Conservation (phyloP, 2,113 vertebrate genomes). For the Monopterus albus region DNA sequence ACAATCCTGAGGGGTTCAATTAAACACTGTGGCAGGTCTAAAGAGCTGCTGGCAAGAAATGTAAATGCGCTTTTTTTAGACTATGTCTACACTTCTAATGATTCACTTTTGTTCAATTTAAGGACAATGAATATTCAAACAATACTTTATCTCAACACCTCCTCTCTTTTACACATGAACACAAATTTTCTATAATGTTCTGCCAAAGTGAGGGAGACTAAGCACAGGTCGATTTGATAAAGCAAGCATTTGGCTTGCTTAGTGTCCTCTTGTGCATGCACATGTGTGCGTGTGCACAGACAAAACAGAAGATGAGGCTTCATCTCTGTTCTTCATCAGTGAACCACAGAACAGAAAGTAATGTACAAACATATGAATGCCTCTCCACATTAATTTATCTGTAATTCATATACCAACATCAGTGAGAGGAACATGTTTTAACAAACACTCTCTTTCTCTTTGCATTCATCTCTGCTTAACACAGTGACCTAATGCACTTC, state of each 20-base stretch:
- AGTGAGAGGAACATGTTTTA: neutral
- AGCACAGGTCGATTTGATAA: slow-evolving; percentile 4
- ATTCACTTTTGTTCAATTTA: slow-evolving; percentile 21
- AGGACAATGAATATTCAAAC: slow-evolving; percentile 24
- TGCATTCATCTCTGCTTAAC: neutral
- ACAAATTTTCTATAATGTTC: slow-evolving; percentile 15
- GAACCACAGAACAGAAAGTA: neutral
- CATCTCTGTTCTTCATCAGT: neutral
- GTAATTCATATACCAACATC: neutral
- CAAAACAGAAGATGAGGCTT: slow-evolving; percentile 10
- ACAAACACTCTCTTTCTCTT: too few species aligned
- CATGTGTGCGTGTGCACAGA: neutral
- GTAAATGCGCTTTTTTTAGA: neutral
- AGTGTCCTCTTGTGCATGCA: neutral
- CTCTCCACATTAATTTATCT: neutral
- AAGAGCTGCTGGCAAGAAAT: slow-evolving; percentile 1
- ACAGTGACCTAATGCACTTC: neutral
- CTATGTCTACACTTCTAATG: neutral
- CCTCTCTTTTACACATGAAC: slow-evolving; percentile 30
- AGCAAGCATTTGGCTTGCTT: slow-evolving; percentile 33
- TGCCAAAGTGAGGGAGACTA: slow-evolving; percentile 25
- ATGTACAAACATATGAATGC: neutral
- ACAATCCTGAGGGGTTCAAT: neutral
- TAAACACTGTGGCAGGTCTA: neutral
- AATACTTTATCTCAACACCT: neutral